Percentiles rank a stretch among this genome's conserved stretches.
phyloP scores from a whole-genome alignment of 2,113 vertebrate genomes.

The Gnathonemus echidnorhynchus region DNA sequence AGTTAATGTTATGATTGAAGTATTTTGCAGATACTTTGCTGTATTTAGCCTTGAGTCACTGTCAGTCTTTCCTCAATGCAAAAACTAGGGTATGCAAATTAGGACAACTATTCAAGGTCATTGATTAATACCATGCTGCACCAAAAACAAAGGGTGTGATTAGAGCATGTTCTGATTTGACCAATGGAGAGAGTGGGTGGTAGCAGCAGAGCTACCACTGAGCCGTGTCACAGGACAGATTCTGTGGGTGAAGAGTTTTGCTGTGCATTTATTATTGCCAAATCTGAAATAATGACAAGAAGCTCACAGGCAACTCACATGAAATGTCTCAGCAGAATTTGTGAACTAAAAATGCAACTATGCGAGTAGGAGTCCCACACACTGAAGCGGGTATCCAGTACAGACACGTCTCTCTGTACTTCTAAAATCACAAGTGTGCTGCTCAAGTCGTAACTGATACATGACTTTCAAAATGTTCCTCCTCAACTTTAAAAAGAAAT shows the following conservation, averaged over 20 bases:
- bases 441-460: background rate
- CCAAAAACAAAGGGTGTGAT: background rate
- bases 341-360: slow-evolving; percentile 21
- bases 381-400: background rate
- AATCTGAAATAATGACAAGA: slow-evolving; percentile 31
- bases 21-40: background rate
- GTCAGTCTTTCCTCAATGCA: too few relatives aligned
- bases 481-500: background rate
- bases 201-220: background rate
- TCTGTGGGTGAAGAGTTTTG: background rate
- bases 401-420: slow-evolving; percentile 35
- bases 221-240: background rate
- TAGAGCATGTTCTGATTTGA: background rate
- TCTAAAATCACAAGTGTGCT: background rate
- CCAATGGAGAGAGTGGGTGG: background rate
- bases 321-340: slow-evolving; percentile 11
- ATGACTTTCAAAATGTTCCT: background rate
- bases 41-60: too few relatives aligned
- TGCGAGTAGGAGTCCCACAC: background rate
- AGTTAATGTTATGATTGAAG: background rate
- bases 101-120: background rate
- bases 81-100: background rate
- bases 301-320: slow-evolving; percentile 31
- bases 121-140: background rate
- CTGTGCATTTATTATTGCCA: slow-evolving; percentile 29